Evolutionary conservation across 2,888 invertebrate genomes (phyloP), one percentile per base, ranked within the genome.

Genomic region (Stictocephala bisonia): DNA sequence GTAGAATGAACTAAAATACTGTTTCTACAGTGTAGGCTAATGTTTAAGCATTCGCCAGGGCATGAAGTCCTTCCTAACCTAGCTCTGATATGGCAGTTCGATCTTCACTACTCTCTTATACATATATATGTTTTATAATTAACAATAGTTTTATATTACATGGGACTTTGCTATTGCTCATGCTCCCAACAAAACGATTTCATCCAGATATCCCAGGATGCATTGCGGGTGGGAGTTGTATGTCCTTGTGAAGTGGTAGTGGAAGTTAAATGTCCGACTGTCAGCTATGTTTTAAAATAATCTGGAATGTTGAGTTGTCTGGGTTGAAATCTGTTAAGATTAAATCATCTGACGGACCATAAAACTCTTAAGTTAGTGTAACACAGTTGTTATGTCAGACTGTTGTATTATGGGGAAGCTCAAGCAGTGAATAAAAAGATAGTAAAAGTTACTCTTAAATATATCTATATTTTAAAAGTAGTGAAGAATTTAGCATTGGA

Each of bases 141-240:
- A 9, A 56, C 3, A 41, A 18, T 31, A 67, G 1, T 50, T 11
- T 27, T 18, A 26, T 24, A 22, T 58, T 58, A 18, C 27, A 58
- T 56, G 18, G 18, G 60, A 35, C 60, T 35, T 35, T 60, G 11
- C 29, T 15, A 50, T 50, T 71, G 71, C 71, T 71, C 71, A 71
- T 71, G 71, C 71, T 58, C 71, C 15, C 48, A 60, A 48, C 48
- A 71, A 71, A 71, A 71, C 71, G 71, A 71, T 71, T 71, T 60
- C 58, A 48, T 58, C 40, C 58, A 71, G 60, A 71, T 60, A 44
- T 71, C 71, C 71, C 71, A 71, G 27, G 48, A 71, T 71, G 71
- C 71, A 71, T 31, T 60, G 58, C 26, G 29, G 50, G 71, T 56
- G 71, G 71, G 71, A 71, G 71, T 71, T 58, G 71, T 48, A 71